These are phyloP conservation scores for Acanthosepion lycidas DNA, from an alignment of 2,888 invertebrate genomes.

Conservation along the genomic window DNA sequence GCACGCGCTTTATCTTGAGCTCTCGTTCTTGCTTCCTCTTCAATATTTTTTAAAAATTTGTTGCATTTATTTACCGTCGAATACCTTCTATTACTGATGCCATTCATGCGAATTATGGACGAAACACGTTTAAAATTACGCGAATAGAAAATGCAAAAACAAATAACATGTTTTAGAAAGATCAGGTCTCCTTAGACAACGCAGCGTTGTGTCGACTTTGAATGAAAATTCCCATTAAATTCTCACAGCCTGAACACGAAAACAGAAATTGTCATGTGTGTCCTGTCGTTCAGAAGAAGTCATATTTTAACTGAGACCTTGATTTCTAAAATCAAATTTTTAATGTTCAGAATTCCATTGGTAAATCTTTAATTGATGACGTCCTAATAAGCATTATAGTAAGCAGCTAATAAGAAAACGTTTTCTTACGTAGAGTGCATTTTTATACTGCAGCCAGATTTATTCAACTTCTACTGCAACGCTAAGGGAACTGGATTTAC, in stretches of 20 bases:
- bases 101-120: constrained; percentile 21
- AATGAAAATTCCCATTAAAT: not conserved
- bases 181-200: not conserved
- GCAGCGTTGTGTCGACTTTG: not conserved
- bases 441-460: too few relatives aligned
- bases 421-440: too few relatives aligned
- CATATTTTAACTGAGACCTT: not conserved
- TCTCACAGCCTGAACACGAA: not conserved
- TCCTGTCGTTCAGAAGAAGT: not conserved
- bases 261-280: not conserved
- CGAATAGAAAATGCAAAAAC: not conserved
- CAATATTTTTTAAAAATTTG: not conserved
- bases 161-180: not conserved
- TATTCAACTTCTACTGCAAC: too few relatives aligned
- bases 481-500: too few relatives aligned
- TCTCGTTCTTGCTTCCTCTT: not conserved
- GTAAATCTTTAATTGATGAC: too few relatives aligned
- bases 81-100: not conserved
- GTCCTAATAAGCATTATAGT: too few relatives aligned
- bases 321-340: not conserved
- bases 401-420: too few relatives aligned
- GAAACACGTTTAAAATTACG: not conserved
- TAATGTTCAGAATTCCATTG: not conserved
- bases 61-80: not conserved
- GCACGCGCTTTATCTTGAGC: not conserved